A percentile compares a stretch with the other conserved stretches of the same genome.
Conservation (phyloP, 2,888 invertebrate species). For the Autographa gamma region DNA sequence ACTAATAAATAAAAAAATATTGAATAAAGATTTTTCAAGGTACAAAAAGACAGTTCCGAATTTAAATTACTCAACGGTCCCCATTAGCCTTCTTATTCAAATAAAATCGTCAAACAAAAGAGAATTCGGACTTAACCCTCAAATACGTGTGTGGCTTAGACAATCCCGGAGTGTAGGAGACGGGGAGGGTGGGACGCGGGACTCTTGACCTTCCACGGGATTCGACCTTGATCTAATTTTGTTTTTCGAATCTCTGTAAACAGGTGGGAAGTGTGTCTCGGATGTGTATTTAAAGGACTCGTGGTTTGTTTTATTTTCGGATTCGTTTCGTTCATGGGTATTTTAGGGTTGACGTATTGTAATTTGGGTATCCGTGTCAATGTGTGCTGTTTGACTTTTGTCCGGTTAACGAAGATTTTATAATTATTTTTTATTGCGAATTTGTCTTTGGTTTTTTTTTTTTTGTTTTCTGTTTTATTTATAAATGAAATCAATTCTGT, state of each 20-base stretch:
- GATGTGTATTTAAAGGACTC: constrained; percentile 12
- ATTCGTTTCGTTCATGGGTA: not conserved
- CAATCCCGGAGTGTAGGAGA: constrained; percentile 16
- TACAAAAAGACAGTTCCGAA: not conserved
- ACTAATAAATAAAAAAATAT: too few species aligned
- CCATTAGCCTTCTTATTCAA: not conserved
- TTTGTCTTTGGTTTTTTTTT: too few species aligned
- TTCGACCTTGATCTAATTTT: constrained; percentile 41
- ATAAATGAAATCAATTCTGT: too few species aligned
- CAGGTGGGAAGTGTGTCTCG: constrained; percentile 6
- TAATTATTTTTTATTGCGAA: too few species aligned
- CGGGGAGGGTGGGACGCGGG: constrained; percentile 5
- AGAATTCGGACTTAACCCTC: not conserved
- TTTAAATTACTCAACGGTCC: not conserved
- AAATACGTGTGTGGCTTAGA: constrained; percentile 3
- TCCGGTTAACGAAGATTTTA: not conserved
- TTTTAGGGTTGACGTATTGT: constrained; percentile 2
- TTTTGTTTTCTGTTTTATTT: too few species aligned
- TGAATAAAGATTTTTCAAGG: not conserved
- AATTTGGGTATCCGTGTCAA: constrained; percentile 2
- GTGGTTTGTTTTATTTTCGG: constrained; percentile 5
- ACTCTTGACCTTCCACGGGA: constrained; percentile 39
- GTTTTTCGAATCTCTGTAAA: constrained; percentile 22
- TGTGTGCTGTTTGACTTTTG: not conserved
- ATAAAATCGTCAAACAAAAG: constrained; percentile 1